A percentile compares a stretch with the other conserved stretches of the same genome.
Evolutionary conservation across 2,797 vertebrate genomes (phyloP).

Genomic region (Synaphobranchus kaupii): DNA sequence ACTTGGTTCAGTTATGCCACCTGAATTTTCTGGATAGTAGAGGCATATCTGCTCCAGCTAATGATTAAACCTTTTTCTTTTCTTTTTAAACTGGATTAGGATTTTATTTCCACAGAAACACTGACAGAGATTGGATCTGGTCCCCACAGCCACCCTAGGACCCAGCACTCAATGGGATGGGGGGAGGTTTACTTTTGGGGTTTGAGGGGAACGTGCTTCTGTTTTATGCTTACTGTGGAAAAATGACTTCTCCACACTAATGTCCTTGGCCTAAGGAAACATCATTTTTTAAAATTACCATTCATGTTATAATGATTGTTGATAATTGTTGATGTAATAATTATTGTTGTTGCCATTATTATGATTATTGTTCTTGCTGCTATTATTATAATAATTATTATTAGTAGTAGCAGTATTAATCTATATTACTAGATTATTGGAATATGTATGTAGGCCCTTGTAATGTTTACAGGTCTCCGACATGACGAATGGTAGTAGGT

Average conservation of each 20-base stretch:
- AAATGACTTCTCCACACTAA: conserved; percentile 38
- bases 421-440: not conserved
- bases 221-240: not conserved
- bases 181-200: not conserved
- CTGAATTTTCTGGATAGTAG: not conserved
- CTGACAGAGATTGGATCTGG: not conserved
- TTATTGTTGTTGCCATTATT: conserved; percentile 22
- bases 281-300: conserved; percentile 40
- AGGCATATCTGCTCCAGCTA: not conserved
- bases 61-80: not conserved
- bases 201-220: not conserved
- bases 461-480: not conserved
- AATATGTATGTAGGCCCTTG: not conserved
- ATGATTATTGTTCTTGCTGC: conserved; percentile 20
- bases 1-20: too few species aligned
- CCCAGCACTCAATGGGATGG: not conserved
- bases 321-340: conserved; percentile 34
- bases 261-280: conserved; percentile 54
- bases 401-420: conserved; percentile 20
- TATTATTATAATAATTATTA: conserved; percentile 48
- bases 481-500: not conserved
- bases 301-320: conserved; percentile 36
- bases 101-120: not conserved
- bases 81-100: not conserved
- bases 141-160: too few species aligned